phyloP scores from a whole-genome alignment of 1,140 invertebrate species.

The Tribolium madens region DNA sequence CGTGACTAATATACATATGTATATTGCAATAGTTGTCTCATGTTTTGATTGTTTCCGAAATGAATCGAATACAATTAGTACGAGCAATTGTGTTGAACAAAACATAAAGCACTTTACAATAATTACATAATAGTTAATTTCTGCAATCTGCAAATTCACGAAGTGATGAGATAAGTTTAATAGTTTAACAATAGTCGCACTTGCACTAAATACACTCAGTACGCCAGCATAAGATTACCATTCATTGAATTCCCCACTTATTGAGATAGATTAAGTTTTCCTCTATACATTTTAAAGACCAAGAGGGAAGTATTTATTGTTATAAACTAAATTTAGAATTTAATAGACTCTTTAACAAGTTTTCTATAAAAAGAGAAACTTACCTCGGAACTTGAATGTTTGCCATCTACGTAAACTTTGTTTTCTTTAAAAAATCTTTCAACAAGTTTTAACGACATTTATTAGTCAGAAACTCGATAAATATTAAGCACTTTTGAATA shows the following conservation, averaged over 20 bases:
- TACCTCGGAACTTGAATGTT: too few species aligned
- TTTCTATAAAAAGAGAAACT: too few species aligned
- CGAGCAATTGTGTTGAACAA: not conserved
- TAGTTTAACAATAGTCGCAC: constrained; percentile 5
- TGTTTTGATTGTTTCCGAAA: too few species aligned
- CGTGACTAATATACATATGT: too few species aligned
- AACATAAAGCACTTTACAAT: not conserved
- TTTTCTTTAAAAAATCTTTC: too few species aligned
- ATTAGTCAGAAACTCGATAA: too few species aligned
- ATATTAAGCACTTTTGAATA: not conserved
- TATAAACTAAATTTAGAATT: not conserved
- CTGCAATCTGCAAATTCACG: constrained; percentile 1
- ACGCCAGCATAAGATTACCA: not conserved
- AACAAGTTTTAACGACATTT: too few species aligned
- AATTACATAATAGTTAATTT: constrained; percentile 26
- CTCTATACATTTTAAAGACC: not conserved
- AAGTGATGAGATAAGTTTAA: constrained; percentile 14
- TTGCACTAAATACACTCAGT: constrained; percentile 4
- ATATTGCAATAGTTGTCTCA: too few species aligned
- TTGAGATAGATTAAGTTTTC: constrained; percentile 7
- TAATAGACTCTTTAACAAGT: not conserved
- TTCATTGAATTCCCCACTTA: not conserved
- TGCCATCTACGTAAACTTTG: too few species aligned
- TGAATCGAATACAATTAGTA: not conserved
- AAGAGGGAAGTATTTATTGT: not conserved